These are phyloP conservation scores for Setipinna tenuifilis DNA, from an alignment of 2,797 vertebrate species.

Conservation along the genomic window DNA sequence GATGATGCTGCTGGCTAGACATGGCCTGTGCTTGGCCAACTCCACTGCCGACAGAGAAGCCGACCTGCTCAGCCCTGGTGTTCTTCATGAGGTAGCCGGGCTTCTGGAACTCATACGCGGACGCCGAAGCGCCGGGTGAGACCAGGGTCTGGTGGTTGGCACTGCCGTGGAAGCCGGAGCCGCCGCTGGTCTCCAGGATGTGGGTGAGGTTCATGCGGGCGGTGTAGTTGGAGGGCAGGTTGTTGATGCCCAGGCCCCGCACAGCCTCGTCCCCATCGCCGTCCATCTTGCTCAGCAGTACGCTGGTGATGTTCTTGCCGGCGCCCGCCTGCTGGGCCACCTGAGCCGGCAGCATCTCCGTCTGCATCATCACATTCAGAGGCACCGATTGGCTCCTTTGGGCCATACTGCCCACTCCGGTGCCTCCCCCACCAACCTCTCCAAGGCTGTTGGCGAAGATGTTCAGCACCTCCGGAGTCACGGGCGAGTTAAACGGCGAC, in stretches of 20 bases:
- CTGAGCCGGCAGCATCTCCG: constrained; percentile 81
- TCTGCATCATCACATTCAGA: constrained; percentile 97
- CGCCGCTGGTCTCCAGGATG: constrained; percentile 86
- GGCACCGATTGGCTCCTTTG: constrained; percentile 98
- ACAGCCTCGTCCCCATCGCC: constrained; percentile 84
- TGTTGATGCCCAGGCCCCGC: constrained; percentile 90
- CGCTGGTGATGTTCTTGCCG: constrained; percentile 86
- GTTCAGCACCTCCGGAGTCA: constrained; percentile 85
- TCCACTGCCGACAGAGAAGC: constrained; percentile 79
- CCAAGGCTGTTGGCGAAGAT: constrained; percentile 83
- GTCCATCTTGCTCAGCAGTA: constrained; percentile 94
- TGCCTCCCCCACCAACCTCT: constrained; percentile 69
- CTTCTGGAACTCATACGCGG: constrained; percentile 85
- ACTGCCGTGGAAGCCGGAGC: constrained; percentile 76
- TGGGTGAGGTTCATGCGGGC: constrained; percentile 98
- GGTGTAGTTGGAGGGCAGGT: constrained; percentile 90
- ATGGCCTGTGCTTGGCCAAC: constrained; percentile 78
- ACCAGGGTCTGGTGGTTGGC: constrained; percentile 84
- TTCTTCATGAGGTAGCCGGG: constrained; percentile 90
- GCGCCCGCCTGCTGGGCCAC: constrained; percentile 73
- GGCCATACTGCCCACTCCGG: constrained; percentile 76
- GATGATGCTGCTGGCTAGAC: constrained; percentile 76
- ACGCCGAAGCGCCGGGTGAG: constrained; percentile 77
- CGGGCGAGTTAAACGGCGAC: constrained; percentile 87
- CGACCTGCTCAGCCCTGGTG: constrained; percentile 82